These are phyloP conservation scores for Cordilura impudica DNA, from an alignment of 2,888 invertebrate genomes.

Conservation along the genomic window DNA sequence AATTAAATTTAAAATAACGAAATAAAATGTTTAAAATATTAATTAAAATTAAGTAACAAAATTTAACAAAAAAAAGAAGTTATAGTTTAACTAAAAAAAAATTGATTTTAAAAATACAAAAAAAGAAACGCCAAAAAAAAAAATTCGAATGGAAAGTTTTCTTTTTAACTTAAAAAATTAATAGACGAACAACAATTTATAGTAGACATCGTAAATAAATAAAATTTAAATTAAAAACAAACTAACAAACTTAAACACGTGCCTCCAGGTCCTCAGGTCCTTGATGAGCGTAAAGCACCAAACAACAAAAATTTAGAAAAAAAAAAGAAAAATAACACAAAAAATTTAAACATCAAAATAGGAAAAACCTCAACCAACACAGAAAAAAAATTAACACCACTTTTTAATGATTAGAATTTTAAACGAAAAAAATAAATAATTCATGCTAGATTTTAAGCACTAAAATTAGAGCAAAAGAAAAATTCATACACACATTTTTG, in stretches of 20 bases:
- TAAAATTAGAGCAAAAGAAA: background rate
- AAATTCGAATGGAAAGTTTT: constrained; percentile 41
- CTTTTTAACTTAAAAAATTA: constrained; percentile 35
- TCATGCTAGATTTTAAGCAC: constrained; percentile 41
- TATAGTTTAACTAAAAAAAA: constrained; percentile 54
- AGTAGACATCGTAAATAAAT: too few species aligned
- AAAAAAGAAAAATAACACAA: background rate
- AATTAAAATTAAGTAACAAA: constrained; percentile 53
- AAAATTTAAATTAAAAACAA: constrained; percentile 13
- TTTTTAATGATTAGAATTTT: constrained; percentile 41
- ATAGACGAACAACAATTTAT: constrained; percentile 52
- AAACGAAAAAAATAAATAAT: constrained; percentile 24
- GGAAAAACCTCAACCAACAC: constrained; percentile 38
- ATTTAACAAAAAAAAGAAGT: constrained; percentile 40
- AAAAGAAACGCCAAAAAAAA: constrained; percentile 51
- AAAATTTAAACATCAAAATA: constrained; percentile 25
- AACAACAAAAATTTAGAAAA: constrained; percentile 13
- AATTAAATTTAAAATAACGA: constrained; percentile 29
- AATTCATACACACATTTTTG: background rate
- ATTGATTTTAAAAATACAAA: constrained; percentile 19
- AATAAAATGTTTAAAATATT: constrained; percentile 31
- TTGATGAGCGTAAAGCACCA: constrained; percentile 65
- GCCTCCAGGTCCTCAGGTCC: constrained; percentile 68
- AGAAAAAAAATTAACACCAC: constrained; percentile 38
- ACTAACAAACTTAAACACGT: constrained; percentile 60